Evolutionary conservation across 2,113 vertebrate genomes (phyloP).

Genomic region (Elachura formosa): DNA sequence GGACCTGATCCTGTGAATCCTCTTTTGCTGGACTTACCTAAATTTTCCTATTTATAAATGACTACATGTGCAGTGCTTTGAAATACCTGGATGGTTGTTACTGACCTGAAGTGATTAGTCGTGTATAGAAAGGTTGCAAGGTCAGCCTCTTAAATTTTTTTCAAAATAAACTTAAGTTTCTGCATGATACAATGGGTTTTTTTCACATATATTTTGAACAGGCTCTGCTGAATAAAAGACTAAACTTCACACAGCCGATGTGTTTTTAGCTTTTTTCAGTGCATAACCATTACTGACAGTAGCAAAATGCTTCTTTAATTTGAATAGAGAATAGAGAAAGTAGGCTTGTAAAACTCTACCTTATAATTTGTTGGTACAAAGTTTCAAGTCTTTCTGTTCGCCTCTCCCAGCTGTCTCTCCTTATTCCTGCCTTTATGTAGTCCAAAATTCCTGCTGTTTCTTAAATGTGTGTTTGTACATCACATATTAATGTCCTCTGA

Average conservation of each 20-base stretch:
- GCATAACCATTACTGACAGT: background rate
- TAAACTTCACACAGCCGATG: background rate
- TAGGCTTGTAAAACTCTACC: background rate
- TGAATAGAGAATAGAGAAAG: conserved; percentile 28
- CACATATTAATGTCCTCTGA: background rate
- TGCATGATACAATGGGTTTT: background rate
- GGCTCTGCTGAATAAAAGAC: background rate
- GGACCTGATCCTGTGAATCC: background rate
- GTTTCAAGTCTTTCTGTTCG: background rate
- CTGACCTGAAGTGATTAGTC: background rate
- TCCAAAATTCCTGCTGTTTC: background rate
- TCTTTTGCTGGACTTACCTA: background rate
- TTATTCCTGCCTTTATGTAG: conserved; percentile 22
- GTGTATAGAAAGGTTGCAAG: background rate
- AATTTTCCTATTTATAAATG: background rate
- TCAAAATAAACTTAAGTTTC: background rate
- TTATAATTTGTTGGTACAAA: background rate
- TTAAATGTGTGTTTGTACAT: background rate
- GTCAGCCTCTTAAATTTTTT: background rate
- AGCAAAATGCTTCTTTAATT: background rate
- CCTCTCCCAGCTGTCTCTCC: background rate
- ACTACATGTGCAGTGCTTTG: background rate
- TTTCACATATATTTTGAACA: background rate
- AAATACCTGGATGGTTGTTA: background rate
- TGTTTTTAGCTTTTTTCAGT: background rate